phyloP scores from a whole-genome alignment of 2,113 vertebrate genomes.

The Mirounga angustirostris region DNA sequence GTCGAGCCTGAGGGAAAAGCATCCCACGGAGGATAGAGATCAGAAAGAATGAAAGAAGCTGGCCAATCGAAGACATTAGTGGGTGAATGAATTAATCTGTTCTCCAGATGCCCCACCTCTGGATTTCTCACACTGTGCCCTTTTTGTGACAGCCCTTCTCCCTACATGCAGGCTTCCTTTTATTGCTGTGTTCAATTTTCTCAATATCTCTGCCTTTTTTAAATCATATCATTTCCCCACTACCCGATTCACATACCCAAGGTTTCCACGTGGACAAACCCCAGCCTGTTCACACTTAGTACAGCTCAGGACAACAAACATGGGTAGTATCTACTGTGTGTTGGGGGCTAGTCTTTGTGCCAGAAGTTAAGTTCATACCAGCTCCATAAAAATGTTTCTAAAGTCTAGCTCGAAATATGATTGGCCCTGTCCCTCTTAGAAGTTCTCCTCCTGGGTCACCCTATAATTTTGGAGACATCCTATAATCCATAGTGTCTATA shows the following conservation, averaged over 20 bases:
- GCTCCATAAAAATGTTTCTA: slow-evolving; percentile 10
- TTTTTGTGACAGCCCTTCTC: neutral
- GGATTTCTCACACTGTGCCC: neutral
- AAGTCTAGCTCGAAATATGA: neutral
- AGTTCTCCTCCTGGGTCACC: neutral
- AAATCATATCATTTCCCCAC: neutral
- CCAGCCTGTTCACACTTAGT: neutral
- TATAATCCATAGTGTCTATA: neutral
- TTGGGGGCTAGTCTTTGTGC: neutral
- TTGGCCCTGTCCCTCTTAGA: neutral
- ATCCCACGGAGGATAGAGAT: neutral
- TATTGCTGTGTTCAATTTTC: neutral
- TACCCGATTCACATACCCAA: neutral
- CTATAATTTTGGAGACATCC: neutral
- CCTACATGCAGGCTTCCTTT: neutral
- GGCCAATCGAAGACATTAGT: neutral
- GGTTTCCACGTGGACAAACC: neutral
- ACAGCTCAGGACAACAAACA: neutral
- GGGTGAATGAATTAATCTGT: neutral
- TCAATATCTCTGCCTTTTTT: neutral
- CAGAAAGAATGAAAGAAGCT: neutral
- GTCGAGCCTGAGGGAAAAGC: neutral
- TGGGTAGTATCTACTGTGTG: neutral
- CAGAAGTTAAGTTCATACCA: neutral
- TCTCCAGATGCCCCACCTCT: neutral